Evolutionary conservation across 2,888 invertebrate genomes (phyloP), one percentile per base, ranked within the genome.

Genomic region (Plusia festucae): DNA sequence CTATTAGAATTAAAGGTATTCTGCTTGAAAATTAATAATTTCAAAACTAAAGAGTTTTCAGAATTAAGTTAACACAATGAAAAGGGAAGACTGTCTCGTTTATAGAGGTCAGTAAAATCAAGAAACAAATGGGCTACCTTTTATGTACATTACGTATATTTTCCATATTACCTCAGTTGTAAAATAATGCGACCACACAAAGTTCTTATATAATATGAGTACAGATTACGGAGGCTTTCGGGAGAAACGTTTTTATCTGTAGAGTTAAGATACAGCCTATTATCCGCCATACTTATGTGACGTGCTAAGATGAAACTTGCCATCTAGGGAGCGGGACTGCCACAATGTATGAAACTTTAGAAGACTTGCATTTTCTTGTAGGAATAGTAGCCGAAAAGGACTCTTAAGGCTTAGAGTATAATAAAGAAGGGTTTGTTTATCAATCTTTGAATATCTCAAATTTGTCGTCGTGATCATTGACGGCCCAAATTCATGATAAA

Each of bases 231-330:
- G 18, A 51, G 70, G 60, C 56, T 70, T 73, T 73, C 18, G 30
- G 53, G 51, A 24, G 53, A 78, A 65, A 62, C 49, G 60, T 78
- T 76, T 76, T 76, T 76, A 74, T 76, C 79, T 76, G 8, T 52
- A 56, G 66, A 78, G 56, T 76, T 65, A 65, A 78, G 62, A 65
- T 64, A 66, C 63, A 46, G 57, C 66, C 59, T 74, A 78, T 78
- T 74, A 67, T 69, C 69, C 64, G 52, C 61, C 44, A 64, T 74
- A 76, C 70, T 78, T 78, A 78, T 78, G 70, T 67, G 78, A 78
- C 70, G 64, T 70, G 66, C 61, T 62, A 58, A 70, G 76, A 74
- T 74, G 61, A 62, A 66, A 76, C 53, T 70, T 59, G 49, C 70
- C 70, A 60, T 76, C 70, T 70, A 61, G 70, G 59, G 66, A 69